Conservation (phyloP, 1,140 invertebrate species). For the Panonychus citri region DNA sequence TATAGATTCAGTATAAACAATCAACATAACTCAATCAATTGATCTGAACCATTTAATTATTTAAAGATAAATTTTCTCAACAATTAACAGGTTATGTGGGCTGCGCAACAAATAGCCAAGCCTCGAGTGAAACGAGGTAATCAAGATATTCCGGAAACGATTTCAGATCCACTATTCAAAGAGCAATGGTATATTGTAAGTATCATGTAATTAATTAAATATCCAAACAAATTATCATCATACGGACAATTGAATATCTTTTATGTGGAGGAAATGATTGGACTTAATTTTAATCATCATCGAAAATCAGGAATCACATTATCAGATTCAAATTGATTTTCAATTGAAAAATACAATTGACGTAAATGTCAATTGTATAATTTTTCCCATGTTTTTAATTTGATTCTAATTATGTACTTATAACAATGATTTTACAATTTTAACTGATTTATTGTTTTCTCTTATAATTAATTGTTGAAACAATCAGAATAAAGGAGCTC, state of each 20-base stretch:
- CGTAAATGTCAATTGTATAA: too few species aligned
- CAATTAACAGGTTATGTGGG: slow-evolving; percentile 23
- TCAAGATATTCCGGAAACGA: background rate
- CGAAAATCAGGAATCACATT: too few species aligned
- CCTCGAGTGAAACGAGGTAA: slow-evolving; percentile 21
- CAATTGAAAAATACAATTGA: too few species aligned
- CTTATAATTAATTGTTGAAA: background rate
- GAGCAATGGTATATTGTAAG: slow-evolving; percentile 41
- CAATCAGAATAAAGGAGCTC: slow-evolving; percentile 8
- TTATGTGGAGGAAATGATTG: too few species aligned
- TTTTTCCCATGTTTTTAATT: too few species aligned
- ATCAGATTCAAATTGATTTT: too few species aligned
- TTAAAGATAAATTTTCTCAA: slow-evolving; percentile 3
- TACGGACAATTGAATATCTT: too few species aligned
- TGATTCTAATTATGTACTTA: background rate
- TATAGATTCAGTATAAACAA: too few species aligned
- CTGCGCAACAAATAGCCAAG: slow-evolving; percentile 24
- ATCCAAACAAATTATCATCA: too few species aligned
- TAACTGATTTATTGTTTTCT: background rate
- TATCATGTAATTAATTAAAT: background rate
- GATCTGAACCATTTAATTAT: background rate
- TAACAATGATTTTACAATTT: background rate
- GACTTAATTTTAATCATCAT: too few species aligned
- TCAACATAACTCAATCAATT: background rate
- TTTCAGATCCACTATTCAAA: slow-evolving; percentile 15